Conservation (phyloP, 2,113 vertebrate species). For the Amazona vittata region DNA sequence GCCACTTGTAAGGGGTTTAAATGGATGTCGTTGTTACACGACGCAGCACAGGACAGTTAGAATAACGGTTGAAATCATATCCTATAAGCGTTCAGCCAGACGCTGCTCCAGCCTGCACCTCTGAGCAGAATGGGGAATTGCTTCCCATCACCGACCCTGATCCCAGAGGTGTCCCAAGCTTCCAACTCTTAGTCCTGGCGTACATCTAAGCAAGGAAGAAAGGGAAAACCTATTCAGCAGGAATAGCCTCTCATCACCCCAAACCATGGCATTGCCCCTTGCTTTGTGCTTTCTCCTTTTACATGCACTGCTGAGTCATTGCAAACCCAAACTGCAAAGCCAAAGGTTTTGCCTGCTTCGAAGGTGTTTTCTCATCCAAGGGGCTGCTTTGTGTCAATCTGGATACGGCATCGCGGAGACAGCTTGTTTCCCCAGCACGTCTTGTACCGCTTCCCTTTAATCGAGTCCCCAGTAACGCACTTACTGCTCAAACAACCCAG, state of each 20-base stretch:
- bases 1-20: conserved; percentile 56
- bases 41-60: conserved; percentile 13
- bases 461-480: fast-evolving
- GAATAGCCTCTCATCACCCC: neutral
- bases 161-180: neutral
- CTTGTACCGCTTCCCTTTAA: neutral
- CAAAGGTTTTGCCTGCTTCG: neutral
- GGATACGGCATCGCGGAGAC: fast-evolving
- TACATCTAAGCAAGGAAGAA: neutral
- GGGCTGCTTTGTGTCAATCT: neutral
- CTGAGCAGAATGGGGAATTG: conserved; percentile 9
- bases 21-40: conserved; percentile 58
- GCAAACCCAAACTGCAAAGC: neutral
- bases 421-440: neutral
- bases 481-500: fast-evolving
- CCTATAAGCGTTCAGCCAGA: neutral
- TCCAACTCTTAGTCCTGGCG: neutral
- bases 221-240: neutral
- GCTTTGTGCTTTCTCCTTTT: neutral
- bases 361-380: neutral
- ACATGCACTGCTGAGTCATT: neutral
- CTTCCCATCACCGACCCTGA: neutral
- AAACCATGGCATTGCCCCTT: neutral
- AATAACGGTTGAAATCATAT: conserved; percentile 46
- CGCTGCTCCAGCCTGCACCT: neutral